Evolutionary conservation across 2,113 vertebrate genomes (phyloP).

Genomic region (Urocynchramus pylzowi): DNA sequence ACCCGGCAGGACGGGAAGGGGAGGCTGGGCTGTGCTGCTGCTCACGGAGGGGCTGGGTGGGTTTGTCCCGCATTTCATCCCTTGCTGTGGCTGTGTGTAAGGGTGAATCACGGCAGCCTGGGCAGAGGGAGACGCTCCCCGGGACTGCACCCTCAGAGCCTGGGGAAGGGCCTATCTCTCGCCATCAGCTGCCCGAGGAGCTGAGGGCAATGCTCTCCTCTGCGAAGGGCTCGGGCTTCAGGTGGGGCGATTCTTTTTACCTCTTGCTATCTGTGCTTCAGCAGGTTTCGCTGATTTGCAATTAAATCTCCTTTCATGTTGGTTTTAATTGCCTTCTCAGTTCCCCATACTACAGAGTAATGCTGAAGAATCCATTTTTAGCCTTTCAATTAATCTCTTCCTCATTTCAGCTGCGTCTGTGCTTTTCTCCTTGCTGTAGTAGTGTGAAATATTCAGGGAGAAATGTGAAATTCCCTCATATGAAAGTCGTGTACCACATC

Average conservation of each 20-base stretch:
- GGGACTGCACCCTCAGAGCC: neutral
- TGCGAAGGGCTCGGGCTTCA: neutral
- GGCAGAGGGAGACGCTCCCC: neutral
- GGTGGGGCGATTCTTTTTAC: neutral
- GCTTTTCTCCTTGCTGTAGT: neutral
- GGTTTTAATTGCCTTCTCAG: neutral
- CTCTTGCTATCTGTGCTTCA: neutral
- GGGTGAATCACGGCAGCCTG: neutral
- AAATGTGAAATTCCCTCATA: constrained; percentile 18
- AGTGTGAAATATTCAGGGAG: neutral
- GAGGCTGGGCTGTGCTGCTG: neutral
- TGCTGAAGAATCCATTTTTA: neutral
- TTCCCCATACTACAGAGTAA: neutral
- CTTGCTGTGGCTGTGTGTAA: neutral
- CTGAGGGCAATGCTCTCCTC: neutral
- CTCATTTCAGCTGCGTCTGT: neutral
- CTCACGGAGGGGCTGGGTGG: neutral
- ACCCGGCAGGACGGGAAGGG: neutral
- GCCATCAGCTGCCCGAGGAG: neutral
- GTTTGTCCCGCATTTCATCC: neutral
- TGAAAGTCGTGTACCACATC: constrained; percentile 36
- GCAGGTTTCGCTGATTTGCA: neutral
- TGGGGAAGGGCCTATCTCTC: neutral
- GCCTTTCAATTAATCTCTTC: neutral
- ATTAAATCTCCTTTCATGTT: neutral